Evolutionary conservation across 2,797 vertebrate species (phyloP).

Genomic region (Pogoniulus pusillus): DNA sequence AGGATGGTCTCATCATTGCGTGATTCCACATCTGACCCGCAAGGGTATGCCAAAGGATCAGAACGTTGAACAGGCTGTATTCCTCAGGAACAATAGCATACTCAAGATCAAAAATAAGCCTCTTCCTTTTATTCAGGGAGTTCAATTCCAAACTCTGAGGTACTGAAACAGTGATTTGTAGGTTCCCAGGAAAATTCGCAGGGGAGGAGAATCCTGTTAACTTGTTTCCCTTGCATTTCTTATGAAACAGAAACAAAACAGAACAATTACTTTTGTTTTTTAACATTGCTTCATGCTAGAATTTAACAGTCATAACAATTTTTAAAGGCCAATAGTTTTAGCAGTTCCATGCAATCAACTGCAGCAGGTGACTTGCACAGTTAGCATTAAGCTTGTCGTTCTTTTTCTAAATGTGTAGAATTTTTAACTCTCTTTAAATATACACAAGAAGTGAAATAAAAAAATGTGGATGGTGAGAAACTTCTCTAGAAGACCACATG

Average conservation of each 20-base stretch:
- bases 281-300: not conserved
- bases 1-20: not conserved
- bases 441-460: not conserved
- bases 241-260: not conserved
- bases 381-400: not conserved
- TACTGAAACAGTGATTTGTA: not conserved
- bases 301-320: not conserved
- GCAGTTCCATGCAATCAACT: not conserved
- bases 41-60: not conserved
- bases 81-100: not conserved
- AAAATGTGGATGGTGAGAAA: not conserved
- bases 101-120: not conserved
- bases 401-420: not conserved
- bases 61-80: not conserved
- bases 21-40: not conserved
- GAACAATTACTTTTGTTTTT: too few relatives aligned
- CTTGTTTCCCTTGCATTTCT: not conserved
- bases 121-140: not conserved
- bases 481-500: not conserved
- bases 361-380: not conserved
- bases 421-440: not conserved
- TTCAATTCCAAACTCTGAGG: not conserved
- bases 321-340: not conserved
- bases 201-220: rapidly evolving
- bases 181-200: not conserved